A percentile compares a stretch with the other conserved stretches of the same genome.
phyloP scores from a whole-genome alignment of 1,140 invertebrate species.

The Calliphora vicina region DNA sequence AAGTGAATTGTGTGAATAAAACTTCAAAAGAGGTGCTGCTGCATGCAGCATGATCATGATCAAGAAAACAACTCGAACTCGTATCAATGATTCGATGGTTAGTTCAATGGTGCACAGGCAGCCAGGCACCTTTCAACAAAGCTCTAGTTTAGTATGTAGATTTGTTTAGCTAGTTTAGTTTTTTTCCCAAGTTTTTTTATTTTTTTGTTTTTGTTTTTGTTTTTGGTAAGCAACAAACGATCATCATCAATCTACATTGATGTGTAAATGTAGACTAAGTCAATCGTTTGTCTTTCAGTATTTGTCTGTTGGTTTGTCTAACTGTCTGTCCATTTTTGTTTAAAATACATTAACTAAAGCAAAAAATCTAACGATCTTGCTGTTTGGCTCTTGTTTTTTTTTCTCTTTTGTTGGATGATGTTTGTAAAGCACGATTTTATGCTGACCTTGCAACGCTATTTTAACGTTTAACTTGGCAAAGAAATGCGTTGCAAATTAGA shows the following conservation, averaged over 20 bases:
- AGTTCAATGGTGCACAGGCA: not conserved
- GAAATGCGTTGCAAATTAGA: slow-evolving; percentile 31
- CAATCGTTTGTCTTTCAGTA: slow-evolving; percentile 15
- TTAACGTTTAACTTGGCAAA: slow-evolving; percentile 34
- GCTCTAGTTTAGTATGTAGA: not conserved
- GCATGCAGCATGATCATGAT: not conserved
- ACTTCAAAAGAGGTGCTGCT: slow-evolving; percentile 17
- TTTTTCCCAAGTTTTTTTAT: not conserved
- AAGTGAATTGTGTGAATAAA: slow-evolving; percentile 21
- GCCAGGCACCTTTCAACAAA: not conserved
- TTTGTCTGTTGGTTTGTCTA: slow-evolving; percentile 2
- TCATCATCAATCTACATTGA: slow-evolving; percentile 27
- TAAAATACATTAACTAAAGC: not conserved
- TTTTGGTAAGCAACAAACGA: not conserved
- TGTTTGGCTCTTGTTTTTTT: not conserved
- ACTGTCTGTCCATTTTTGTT: not conserved
- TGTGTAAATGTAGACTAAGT: slow-evolving; percentile 26
- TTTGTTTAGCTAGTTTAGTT: not conserved
- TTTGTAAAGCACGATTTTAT: slow-evolving; percentile 22
- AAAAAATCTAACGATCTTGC: slow-evolving; percentile 4
- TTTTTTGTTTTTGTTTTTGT: not conserved
- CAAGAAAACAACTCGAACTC: not conserved
- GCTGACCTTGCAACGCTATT: slow-evolving; percentile 29
- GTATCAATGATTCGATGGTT: not conserved
- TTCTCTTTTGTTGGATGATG: not conserved